A percentile compares a stretch with the other conserved stretches of the same genome.
Conservation (phyloP, 2,113 vertebrate genomes). For the Aleadryas rufinucha region DNA sequence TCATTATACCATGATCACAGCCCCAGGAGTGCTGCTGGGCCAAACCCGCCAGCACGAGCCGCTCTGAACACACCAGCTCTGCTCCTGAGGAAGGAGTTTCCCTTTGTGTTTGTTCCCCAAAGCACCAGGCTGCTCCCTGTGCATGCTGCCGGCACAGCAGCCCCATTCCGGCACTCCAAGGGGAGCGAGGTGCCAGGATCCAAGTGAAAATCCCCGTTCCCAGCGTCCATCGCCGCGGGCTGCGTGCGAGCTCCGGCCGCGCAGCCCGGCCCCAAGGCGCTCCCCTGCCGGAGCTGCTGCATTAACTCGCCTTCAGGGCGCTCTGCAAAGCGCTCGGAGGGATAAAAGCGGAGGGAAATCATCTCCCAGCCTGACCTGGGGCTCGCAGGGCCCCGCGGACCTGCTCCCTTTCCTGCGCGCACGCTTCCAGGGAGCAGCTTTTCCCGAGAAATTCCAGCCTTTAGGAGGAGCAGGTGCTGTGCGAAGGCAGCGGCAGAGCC, state of each 20-base stretch:
- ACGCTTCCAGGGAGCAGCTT: neutral
- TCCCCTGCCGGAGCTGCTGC: fast-evolving
- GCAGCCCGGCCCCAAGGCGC: fast-evolving
- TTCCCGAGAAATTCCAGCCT: fast-evolving
- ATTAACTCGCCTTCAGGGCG: fast-evolving
- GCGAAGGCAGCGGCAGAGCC: neutral
- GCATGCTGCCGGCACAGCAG: neutral
- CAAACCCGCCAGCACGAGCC: fast-evolving
- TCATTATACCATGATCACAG: neutral
- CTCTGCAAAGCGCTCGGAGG: neutral
- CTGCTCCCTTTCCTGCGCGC: neutral
- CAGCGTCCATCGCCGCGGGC: fast-evolving
- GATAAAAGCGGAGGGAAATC: neutral
- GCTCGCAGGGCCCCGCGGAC: neutral
- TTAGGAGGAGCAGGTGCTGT: neutral
- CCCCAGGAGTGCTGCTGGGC: neutral
- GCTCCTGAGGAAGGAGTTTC: neutral
- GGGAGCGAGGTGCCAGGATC: neutral
- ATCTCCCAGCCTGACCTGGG: neutral
- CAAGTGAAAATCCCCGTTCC: fast-evolving
- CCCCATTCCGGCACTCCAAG: neutral
- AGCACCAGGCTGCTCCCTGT: neutral
- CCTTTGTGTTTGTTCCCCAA: neutral
- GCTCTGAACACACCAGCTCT: fast-evolving
- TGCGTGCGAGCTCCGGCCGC: neutral